Evolutionary conservation across 35 echinoderm and acorn worm genomes (phyloP), one percentile per base, ranked within the genome.

Genomic region (Lytechinus pictus): DNA sequence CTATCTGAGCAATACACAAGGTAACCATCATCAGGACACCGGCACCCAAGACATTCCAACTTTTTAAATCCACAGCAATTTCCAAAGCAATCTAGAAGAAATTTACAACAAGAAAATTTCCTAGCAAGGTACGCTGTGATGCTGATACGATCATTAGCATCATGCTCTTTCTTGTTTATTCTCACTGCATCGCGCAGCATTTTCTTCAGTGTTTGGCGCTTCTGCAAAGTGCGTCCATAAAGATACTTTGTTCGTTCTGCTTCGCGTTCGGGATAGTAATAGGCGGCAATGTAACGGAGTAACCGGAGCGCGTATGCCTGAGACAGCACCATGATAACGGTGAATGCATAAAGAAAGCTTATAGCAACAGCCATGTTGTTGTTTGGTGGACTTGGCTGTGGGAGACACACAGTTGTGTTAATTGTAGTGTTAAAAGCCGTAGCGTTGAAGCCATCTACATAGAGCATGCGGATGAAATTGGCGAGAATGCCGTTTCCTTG

Each of bases 201-300:
- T 12, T 95, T 96, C n/a, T 95, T 88, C 4, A 98, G 95, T 11
- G 55, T 97, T 16, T 98, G 96, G 53, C 98, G 91, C 54, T 96
- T 95, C 33, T 96, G 96, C 52, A 99, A 52, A 3, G 97, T 99
- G 54, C 96, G 94, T 27, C 97, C 97, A 71, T 99, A 99, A 27
- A 99, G 91, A 54, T 97, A 99, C 21, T 91, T 44, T 33, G 96
- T 96, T 4, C 98, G 58, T 71, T 96, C 98, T 24, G 92, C 87
- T 72, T 99, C 98, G 28, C 98, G 54, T 14, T 99, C 98, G 3
- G 98, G 98, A 54, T 99, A 99, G 94, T 96, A 99, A 44, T 97
- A 97, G 8, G 97, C 91, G 6, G 98, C 98, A 53, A 99, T 99
- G 57, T 95, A 87, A 13, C 97, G 87, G 71, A 97, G 91, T 33